Evolutionary conservation across 2,113 vertebrate genomes (phyloP), one percentile per base, ranked within the genome.

Genomic region (Gallinago paraguaiae): DNA sequence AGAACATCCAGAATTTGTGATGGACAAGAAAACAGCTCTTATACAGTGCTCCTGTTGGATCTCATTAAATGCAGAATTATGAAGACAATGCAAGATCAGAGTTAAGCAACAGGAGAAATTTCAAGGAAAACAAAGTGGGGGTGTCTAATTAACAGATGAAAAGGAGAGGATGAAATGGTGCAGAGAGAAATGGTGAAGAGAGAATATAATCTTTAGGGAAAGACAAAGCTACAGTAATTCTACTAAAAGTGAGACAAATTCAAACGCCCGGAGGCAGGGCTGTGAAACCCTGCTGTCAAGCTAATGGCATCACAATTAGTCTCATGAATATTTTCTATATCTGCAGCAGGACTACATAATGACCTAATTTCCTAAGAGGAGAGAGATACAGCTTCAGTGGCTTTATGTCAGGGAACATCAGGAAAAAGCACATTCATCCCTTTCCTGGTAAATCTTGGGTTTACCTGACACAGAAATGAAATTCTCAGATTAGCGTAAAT

Each of bases 1-100:
- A 93, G 50, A 91, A 88, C 65, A 91, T 69, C 57, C 86, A 76
- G 91, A 91, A 89, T 51, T 60, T 72, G 63, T 64, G 77, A 83
- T 57, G 75, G 84, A 61, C 84, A 82, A 92, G 86, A 86, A 86
- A 91, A 76, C 25, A 87, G 81, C 56, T 91, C 74, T 92, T 82
- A 89, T 11, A 82, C 61, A 78, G 75, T 82, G 78, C 59, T 94
- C 86, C 63, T 91, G 87, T 53, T 76, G 85, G 77, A 87, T 76
- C 84, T 79, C 63, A 89, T 89, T 78, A 70, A 84, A 93, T 72
- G 81, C 74, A 64, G 79, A 86, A 75, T 65, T 56, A 93, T 15
- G 57, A 77, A 95, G 86, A 95, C 45, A 80, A 92, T 31, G 60
- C 83, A 67, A 90, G 50, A 85, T 60, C 70, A 90, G 0, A 79